Evolutionary conservation across 2,888 invertebrate genomes (phyloP).

Genomic region (Omphaloscelis lunosa): DNA sequence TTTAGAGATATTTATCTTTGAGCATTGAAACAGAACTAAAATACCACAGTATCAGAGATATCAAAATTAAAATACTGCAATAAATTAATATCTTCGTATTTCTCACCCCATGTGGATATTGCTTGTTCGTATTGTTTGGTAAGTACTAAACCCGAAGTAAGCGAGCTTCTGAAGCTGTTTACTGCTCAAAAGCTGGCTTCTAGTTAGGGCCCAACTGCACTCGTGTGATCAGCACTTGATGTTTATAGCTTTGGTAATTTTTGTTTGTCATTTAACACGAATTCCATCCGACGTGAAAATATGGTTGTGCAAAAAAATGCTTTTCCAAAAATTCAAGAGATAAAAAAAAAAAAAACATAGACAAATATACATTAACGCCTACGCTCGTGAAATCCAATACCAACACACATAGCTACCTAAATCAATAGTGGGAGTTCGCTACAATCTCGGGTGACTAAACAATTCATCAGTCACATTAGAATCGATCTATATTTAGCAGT

Average conservation of each 20-base stretch:
- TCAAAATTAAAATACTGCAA: background rate
- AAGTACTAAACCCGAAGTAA: too few species aligned
- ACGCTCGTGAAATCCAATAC: constrained; percentile 39
- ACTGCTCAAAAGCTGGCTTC: background rate
- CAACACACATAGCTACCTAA: constrained; percentile 32
- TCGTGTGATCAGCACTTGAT: background rate
- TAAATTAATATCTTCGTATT: background rate
- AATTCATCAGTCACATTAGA: constrained; percentile 66
- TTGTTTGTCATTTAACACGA: background rate
- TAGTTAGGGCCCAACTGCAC: background rate
- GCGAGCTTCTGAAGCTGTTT: background rate
- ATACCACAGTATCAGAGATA: background rate
- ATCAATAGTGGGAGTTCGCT: constrained; percentile 22
- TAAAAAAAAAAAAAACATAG: too few species aligned
- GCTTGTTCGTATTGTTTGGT: background rate
- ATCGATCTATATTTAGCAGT: constrained; percentile 56
- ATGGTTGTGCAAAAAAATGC: background rate
- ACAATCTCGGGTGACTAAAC: constrained; percentile 51
- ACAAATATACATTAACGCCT: constrained; percentile 23
- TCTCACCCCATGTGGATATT: background rate
- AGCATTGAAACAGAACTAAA: constrained; percentile 7
- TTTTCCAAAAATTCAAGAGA: background rate
- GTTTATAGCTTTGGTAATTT: background rate
- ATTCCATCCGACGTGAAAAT: background rate
- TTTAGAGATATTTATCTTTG: constrained; percentile 22